Conservation (phyloP, 2,797 vertebrate genomes). For the Neosilurus mollespiculum region DNA sequence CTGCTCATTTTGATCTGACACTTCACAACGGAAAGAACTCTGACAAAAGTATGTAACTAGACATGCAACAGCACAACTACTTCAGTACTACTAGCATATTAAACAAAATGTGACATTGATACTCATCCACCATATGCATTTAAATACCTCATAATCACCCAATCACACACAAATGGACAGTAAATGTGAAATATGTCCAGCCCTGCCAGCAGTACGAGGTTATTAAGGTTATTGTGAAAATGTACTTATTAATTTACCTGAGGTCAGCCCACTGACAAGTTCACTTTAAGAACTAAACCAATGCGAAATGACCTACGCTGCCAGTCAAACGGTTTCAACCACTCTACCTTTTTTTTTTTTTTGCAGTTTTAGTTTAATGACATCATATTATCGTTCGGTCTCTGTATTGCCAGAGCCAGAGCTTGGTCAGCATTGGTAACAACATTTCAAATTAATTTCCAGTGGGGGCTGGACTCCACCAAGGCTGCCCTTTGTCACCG, state of each 20-base stretch:
- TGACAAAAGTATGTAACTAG: constrained; percentile 32
- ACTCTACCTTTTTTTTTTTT: neutral
- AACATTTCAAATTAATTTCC: no score
- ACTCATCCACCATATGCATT: neutral
- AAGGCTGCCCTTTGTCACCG: no score
- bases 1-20: constrained; percentile 43
- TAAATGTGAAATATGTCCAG: constrained; percentile 22
- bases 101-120: constrained; percentile 12
- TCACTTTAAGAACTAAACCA: neutral
- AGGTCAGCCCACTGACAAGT: constrained; percentile 18
- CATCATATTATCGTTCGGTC: neutral
- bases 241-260: constrained; percentile 25
- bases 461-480: no score
- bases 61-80: neutral
- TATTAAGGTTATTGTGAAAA: constrained; percentile 32
- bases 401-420: no score
- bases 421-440: no score
- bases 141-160: neutral
- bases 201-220: constrained; percentile 20
- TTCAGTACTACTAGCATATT: neutral
- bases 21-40: constrained; percentile 33
- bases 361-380: neutral
- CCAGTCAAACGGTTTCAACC: neutral
- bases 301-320: neutral
- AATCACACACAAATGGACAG: neutral